Base-by-base conservation (phyloP, 2,797 vertebrate genomes). In the Amblyopsis hoosieri region DNA sequence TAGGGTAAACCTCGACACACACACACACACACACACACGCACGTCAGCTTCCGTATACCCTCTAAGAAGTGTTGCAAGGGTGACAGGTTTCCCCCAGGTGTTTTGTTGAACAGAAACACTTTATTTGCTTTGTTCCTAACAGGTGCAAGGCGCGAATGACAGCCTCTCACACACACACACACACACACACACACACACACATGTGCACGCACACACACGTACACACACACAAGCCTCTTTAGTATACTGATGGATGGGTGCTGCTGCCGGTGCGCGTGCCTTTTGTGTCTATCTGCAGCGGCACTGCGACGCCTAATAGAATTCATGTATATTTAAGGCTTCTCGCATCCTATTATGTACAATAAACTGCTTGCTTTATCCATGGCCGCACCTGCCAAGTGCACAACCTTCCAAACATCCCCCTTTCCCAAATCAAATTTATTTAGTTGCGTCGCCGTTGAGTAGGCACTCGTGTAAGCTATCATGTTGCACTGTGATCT, bases 351-450 rank as follows among this genome's bases (percentile, higher is more conserved):
- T 81, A 92, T 93, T 92, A 92, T 89, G 75, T 81, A 79, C 90
- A 88, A 91, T 91, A 92, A 93, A 93, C 89, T 86, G 83, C 83
- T 82, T 78, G 80, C 88, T 92, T 93, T 93, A 93, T 93, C 93
- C 87, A 54, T 60, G 71, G 78, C 80, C 84, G 88, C 92, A 91
- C 88, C 91, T 86, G 89, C 83, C 81, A 72, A 80, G 81, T 75
- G 77, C 86, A 79, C 89, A 89, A 88, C 90, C 90, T 91, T 80
- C 82, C 90, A 90, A 90, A 91, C 89, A 90, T 86, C 89, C 83
- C 84, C 82, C 84, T 90, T 89, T 81, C 72, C 55, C 81, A 91
- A 92, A 93, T 93, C 90, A 92, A 91, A 92, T 93, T 93, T 91
- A 94, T 93, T 93, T 93, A 93, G 92, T 90, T 88, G 87, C 88